These are phyloP conservation scores for Ellobius talpinus DNA, from an alignment of 2,113 vertebrate genomes.

Conservation along the genomic window DNA sequence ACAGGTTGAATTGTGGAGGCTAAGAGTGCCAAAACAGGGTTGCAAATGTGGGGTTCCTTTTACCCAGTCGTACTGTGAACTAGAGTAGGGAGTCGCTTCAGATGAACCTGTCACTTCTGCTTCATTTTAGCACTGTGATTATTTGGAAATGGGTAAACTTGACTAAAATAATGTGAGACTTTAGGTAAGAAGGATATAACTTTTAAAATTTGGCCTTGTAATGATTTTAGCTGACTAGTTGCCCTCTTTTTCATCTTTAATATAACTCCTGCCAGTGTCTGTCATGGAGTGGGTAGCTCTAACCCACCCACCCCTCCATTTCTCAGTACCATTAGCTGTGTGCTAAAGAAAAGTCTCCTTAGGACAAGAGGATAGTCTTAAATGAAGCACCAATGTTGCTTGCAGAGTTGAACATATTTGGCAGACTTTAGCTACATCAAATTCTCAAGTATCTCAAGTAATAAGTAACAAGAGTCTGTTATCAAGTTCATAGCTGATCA, in stretches of 20 bases:
- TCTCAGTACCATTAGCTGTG: not conserved
- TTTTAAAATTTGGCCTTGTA: constrained; percentile 31
- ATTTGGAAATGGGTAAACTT: constrained; percentile 74
- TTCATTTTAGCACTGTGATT: constrained; percentile 76
- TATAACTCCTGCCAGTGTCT: not conserved
- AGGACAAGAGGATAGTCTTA: constrained; percentile 55
- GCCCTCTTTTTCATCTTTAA: not conserved
- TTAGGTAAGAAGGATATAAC: not conserved
- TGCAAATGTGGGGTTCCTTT: constrained; percentile 69
- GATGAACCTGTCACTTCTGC: constrained; percentile 74
- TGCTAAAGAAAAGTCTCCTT: constrained; percentile 42
- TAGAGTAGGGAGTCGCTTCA: constrained; percentile 71
- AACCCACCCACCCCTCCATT: not conserved
- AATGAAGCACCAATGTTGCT: constrained; percentile 69
- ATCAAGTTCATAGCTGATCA: constrained; percentile 49
- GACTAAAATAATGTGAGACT: constrained; percentile 47
- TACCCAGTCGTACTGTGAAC: constrained; percentile 70
- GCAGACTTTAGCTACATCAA: constrained; percentile 57
- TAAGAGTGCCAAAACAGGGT: constrained; percentile 75
- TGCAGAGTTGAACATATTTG: constrained; percentile 70
- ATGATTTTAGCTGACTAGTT: constrained; percentile 16
- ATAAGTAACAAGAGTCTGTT: constrained; percentile 49
- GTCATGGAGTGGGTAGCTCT: constrained; percentile 38
- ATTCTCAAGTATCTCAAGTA: constrained; percentile 60
- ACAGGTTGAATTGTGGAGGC: constrained; percentile 70